phyloP scores from a whole-genome alignment of 2,888 invertebrate species.

The Eutolmus rufibarbis region DNA sequence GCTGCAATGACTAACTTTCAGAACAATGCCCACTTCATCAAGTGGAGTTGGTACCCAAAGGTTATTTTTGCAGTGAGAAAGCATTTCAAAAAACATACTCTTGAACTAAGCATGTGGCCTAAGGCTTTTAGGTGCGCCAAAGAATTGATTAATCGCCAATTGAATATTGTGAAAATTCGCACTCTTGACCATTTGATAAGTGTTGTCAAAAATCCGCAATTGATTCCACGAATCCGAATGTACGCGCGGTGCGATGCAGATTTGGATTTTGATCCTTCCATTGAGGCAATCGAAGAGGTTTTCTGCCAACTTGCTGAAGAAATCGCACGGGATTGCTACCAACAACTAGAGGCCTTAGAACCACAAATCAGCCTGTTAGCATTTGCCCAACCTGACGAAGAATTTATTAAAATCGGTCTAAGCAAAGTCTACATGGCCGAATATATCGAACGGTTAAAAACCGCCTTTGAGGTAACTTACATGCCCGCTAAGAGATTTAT shows the following conservation, averaged over 20 bases:
- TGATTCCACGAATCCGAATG: constrained; percentile 71
- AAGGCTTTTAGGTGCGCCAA: constrained; percentile 62
- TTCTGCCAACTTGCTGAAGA: constrained; percentile 69
- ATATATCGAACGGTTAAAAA: constrained; percentile 65
- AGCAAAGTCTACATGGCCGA: constrained; percentile 67
- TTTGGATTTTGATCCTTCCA: constrained; percentile 68
- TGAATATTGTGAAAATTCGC: constrained; percentile 72
- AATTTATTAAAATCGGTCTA: constrained; percentile 67
- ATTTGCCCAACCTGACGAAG: constrained; percentile 56
- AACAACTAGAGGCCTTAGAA: constrained; percentile 67
- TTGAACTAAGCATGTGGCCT: constrained; percentile 54
- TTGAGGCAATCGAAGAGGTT: constrained; percentile 65
- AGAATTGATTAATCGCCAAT: constrained; percentile 67
- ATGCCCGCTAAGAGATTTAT: constrained; percentile 68
- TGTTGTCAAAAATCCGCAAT: constrained; percentile 64
- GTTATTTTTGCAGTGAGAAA: constrained; percentile 57
- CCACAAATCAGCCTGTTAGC: constrained; percentile 59
- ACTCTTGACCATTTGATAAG: constrained; percentile 72
- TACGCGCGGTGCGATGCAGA: constrained; percentile 56
- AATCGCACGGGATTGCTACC: constrained; percentile 67
- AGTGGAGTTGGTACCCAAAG: constrained; percentile 63
- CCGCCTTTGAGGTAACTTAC: constrained; percentile 66
- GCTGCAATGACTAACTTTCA: constrained; percentile 57
- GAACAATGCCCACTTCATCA: constrained; percentile 58
- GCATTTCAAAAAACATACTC: constrained; percentile 55